Percentiles rank a stretch among this genome's conserved stretches.
These are phyloP conservation scores for Scyliorhinus canicula DNA, from an alignment of 2,797 vertebrate species.

Conservation along the genomic window DNA sequence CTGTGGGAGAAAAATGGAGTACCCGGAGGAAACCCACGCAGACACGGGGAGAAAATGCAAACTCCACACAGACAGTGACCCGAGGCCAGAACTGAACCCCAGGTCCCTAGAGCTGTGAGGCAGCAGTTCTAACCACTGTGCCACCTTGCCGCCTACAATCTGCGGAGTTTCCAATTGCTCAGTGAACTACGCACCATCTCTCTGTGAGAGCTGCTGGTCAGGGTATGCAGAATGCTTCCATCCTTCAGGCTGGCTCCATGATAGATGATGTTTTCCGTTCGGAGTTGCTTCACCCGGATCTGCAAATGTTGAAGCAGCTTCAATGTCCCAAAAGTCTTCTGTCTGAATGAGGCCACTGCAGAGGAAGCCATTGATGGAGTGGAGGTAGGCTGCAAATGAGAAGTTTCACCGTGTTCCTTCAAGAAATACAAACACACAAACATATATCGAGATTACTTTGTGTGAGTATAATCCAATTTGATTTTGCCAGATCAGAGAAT, in stretches of 20 bases:
- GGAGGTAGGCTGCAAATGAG: constrained; percentile 42
- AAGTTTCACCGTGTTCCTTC: constrained; percentile 48
- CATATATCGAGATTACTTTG: background rate
- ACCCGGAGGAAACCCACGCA: no score
- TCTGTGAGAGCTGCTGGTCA: constrained; percentile 47
- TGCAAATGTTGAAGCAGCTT: constrained; percentile 61
- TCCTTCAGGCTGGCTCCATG: constrained; percentile 37
- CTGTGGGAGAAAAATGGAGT: no score
- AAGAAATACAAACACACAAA: background rate
- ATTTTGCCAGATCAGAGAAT: background rate
- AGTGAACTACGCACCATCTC: constrained; percentile 43
- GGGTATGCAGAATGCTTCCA: constrained; percentile 30
- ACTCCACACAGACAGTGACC: no score
- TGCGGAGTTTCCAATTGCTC: no score
- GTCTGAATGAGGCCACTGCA: constrained; percentile 29
- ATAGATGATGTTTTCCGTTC: constrained; percentile 50
- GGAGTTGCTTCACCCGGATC: constrained; percentile 62
- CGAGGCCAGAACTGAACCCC: no score
- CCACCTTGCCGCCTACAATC: no score
- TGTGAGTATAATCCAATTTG: background rate
- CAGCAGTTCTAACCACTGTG: no score
- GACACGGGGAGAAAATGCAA: no score
- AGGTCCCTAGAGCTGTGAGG: no score
- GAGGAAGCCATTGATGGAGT: constrained; percentile 41
- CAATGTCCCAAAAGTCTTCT: constrained; percentile 49